Percentiles rank a stretch among this genome's conserved stretches.
phyloP scores from a whole-genome alignment of 1,140 invertebrate genomes.

The Pteromalus puparum region DNA sequence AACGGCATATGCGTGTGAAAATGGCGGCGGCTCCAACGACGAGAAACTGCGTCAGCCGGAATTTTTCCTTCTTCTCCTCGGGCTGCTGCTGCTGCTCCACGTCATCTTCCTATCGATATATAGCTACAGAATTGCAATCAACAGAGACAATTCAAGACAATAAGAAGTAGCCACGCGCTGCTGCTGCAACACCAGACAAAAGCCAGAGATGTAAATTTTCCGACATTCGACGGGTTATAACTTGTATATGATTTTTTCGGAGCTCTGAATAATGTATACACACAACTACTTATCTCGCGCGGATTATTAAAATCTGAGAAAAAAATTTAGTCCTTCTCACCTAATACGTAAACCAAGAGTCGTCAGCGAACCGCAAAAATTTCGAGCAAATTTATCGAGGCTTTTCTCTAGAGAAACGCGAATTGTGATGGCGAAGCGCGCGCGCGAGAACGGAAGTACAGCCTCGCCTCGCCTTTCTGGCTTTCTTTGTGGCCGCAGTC shows the following conservation, averaged over 20 bases:
- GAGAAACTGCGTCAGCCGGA: neutral
- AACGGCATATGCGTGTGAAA: neutral
- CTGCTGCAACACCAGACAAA: neutral
- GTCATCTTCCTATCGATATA: neutral
- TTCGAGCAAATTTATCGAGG: neutral
- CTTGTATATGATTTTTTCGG: too few relatives aligned
- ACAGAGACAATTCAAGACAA: neutral
- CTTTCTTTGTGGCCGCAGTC: neutral
- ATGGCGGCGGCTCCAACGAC: neutral
- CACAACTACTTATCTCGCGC: neutral
- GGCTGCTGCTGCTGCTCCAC: neutral
- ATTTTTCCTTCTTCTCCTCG: neutral
- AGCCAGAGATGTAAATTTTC: neutral
- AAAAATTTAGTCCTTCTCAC: neutral
- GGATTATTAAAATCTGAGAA: neutral
- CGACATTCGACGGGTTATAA: neutral
- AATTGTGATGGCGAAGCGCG: neutral
- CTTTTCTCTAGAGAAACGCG: neutral
- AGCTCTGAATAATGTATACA: neutral
- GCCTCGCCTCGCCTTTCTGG: neutral
- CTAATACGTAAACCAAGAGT: neutral
- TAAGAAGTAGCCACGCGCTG: neutral
- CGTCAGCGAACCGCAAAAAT: neutral
- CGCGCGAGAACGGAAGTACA: neutral
- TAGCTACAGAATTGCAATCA: neutral